Base-by-base conservation (phyloP, 2,797 vertebrate species). In the Cirrhinus mrigala region DNA sequence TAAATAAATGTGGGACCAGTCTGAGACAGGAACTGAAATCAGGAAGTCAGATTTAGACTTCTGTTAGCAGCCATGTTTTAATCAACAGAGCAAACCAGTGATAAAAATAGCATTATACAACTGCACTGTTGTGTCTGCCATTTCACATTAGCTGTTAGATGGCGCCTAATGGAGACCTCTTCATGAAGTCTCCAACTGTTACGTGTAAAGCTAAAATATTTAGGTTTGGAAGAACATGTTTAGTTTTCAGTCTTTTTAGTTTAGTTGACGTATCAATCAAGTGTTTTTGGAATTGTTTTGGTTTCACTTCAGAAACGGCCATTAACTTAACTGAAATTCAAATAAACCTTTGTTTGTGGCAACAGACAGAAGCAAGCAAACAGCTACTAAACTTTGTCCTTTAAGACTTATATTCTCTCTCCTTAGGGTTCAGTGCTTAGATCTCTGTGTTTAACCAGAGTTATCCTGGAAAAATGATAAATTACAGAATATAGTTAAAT, bases 381-480 rank as follows among this genome's bases (percentile, higher is more conserved):
- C 9, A 18, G 88, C 5, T 3, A 1, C 0, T 10, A 10, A 1
- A 0, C 5, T 1, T 58, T 56, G 0, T 62, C 0, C 1, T 11
- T 69, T 33, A 3, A 33, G 33, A 33, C 33, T 33, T 33, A 33
- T 33, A 3, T 33, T 33, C 33, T 33, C 33, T 33, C 33, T 33
- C 33, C 33, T 33, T 3, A 33, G 33, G 33, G 2, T 33, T 33
- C 33, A 33, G 33, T 33, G 33, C 33, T 33, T 2, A 33, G 33
- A 33, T 33, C 33, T 33, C 33, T 3, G 33, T 33, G 33, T 33
- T 33, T 33, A 3, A 2, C 0, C 22, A 22, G 0, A 73, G 0
- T 33, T 90, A 6, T 0, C 0, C 11, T 92, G 92, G 92, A 81
- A 0, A 37, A 29, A 77, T 64, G 83, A 86, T 1, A 1, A 1